Evolutionary conservation across 2,113 vertebrate genomes (phyloP).

Genomic region (Ciconia boyciana): DNA sequence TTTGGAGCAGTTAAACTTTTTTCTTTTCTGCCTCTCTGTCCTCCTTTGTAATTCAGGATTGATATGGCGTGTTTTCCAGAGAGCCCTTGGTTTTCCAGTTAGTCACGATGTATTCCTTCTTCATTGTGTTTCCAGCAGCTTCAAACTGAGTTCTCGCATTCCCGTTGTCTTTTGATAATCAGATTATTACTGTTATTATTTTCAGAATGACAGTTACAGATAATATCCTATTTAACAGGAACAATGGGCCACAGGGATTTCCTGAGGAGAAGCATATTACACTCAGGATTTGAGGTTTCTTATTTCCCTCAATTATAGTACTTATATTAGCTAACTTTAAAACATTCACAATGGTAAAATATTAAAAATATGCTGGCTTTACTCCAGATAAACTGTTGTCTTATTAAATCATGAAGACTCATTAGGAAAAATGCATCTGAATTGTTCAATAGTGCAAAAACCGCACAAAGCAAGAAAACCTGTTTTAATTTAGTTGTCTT

Average conservation of each 20-base stretch:
- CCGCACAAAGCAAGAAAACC: background rate
- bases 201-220: background rate
- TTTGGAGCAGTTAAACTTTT: background rate
- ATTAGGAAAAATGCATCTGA: background rate
- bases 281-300: constrained; percentile 4
- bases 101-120: background rate
- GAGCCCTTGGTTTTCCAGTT: background rate
- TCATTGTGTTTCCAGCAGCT: background rate
- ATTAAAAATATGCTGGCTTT: constrained; percentile 5
- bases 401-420: background rate
- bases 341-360: constrained; percentile 13
- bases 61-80: background rate
- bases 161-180: background rate
- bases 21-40: background rate
- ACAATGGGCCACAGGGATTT: constrained; percentile 23
- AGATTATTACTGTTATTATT: constrained; percentile 3
- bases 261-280: background rate
- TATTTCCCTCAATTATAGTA: constrained; percentile 15
- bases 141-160: background rate
- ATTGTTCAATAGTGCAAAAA: background rate
- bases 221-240: constrained; percentile 15
- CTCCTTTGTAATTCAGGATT: background rate
- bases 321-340: background rate
- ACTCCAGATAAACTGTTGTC: constrained; percentile 7
- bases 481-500: background rate